A percentile compares a stretch with the other conserved stretches of the same genome.
Evolutionary conservation across 2,113 vertebrate genomes (phyloP).

Genomic region (Xiphophorus couchianus): DNA sequence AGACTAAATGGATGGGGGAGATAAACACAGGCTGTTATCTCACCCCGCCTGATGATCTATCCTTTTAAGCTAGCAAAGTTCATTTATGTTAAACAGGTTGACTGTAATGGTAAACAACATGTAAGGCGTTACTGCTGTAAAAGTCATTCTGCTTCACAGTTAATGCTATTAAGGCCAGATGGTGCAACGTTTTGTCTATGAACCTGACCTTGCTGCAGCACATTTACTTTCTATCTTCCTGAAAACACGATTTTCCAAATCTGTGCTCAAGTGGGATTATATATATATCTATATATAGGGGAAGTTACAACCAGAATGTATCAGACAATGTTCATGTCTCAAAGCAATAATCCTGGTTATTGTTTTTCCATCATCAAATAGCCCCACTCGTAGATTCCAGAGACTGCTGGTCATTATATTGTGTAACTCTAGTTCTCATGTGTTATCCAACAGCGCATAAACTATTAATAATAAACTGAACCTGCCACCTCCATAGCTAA

Average conservation of each 20-base stretch:
- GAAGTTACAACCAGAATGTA: not conserved
- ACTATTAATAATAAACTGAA: not conserved
- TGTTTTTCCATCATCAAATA: not conserved
- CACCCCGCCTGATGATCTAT: constrained; percentile 37
- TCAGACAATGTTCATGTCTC: not conserved
- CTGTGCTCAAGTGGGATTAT: not conserved
- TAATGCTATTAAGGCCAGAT: constrained; percentile 44
- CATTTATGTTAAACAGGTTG: constrained; percentile 57
- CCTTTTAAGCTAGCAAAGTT: constrained; percentile 58
- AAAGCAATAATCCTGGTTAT: no score
- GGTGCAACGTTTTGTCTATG: constrained; percentile 34
- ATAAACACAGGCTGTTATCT: constrained; percentile 59
- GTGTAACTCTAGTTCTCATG: not conserved
- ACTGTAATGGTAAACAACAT: constrained; percentile 64
- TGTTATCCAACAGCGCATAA: not conserved
- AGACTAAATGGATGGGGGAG: constrained; percentile 53
- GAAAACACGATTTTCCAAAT: not conserved
- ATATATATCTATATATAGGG: no score
- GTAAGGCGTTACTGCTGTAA: constrained; percentile 46
- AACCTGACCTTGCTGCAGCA: constrained; percentile 19
- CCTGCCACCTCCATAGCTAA: not conserved
- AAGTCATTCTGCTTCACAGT: constrained; percentile 47
- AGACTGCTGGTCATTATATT: not conserved
- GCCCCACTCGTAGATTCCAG: not conserved
- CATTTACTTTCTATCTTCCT: not conserved